phyloP scores from a whole-genome alignment of 2,888 invertebrate genomes.

The Callyntrura guangdongensis region DNA sequence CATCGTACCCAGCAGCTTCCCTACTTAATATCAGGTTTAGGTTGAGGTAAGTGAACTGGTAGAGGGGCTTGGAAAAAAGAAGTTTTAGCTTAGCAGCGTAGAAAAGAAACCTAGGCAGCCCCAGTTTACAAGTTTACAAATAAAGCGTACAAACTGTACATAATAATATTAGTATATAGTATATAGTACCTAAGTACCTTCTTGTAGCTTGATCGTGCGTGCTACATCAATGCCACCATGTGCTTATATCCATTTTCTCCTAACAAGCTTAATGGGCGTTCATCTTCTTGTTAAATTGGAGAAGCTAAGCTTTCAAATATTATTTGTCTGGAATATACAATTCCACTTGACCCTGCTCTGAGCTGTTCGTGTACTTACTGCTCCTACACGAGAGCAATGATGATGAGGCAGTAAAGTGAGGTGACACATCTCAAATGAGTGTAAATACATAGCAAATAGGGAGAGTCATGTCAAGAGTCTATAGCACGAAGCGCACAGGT shows the following conservation, averaged over 20 bases:
- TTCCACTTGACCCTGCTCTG: conserved; percentile 31
- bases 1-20: neutral
- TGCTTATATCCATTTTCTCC: neutral
- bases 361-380: neutral
- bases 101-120: neutral
- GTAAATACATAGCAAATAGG: too few relatives aligned
- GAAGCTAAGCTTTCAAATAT: neutral
- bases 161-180: neutral
- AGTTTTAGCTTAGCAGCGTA: too few relatives aligned
- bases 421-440: too few relatives aligned
- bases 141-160: neutral
- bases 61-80: neutral
- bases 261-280: neutral
- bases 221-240: conserved; percentile 15
- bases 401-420: too few relatives aligned
- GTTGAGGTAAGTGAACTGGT: neutral
- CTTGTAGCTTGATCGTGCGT: neutral
- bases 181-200: neutral
- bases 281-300: neutral
- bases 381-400: too few relatives aligned
- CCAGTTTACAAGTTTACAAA: neutral
- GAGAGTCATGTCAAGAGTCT: too few relatives aligned
- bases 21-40: neutral
- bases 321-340: conserved; percentile 7
- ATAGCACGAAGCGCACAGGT: too few relatives aligned